Percentiles rank a stretch among this genome's conserved stretches.
These are phyloP conservation scores for Prosapia bicincta DNA, from an alignment of 2,888 invertebrate genomes.

Conservation along the genomic window DNA sequence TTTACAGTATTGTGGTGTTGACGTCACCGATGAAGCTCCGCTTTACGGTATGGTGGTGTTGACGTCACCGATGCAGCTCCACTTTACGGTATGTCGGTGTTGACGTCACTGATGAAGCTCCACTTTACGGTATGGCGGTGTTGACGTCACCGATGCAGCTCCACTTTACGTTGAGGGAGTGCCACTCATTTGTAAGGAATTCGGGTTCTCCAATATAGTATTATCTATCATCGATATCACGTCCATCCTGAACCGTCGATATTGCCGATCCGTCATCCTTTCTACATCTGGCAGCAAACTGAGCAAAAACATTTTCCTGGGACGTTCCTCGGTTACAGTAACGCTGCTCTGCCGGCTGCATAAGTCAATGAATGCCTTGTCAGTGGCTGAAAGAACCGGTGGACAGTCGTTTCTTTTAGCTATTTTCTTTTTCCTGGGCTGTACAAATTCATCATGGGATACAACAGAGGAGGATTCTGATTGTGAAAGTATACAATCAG, in stretches of 20 bases:
- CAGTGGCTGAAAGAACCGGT: background rate
- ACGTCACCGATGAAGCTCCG: background rate
- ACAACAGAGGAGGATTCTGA: background rate
- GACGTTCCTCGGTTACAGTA: background rate
- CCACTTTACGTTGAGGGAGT: background rate
- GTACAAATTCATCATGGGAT: background rate
- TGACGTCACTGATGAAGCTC: background rate
- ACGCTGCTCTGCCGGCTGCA: background rate
- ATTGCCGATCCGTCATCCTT: background rate
- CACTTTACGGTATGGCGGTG: background rate
- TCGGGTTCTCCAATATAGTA: background rate
- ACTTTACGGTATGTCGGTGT: background rate
- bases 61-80: background rate
- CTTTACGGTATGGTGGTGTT: background rate
- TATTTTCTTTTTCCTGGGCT: background rate
- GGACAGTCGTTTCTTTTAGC: background rate
- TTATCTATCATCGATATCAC: background rate
- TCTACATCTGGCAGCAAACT: background rate
- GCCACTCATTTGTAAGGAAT: background rate
- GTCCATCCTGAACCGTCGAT: background rate
- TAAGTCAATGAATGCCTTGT: background rate
- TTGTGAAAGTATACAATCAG: background rate
- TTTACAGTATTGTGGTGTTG: no score
- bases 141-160: background rate
- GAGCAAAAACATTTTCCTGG: no score